Evolutionary conservation across 1,140 invertebrate species (phyloP), one percentile per base, ranked within the genome.

Genomic region (Listronotus oregonensis): DNA sequence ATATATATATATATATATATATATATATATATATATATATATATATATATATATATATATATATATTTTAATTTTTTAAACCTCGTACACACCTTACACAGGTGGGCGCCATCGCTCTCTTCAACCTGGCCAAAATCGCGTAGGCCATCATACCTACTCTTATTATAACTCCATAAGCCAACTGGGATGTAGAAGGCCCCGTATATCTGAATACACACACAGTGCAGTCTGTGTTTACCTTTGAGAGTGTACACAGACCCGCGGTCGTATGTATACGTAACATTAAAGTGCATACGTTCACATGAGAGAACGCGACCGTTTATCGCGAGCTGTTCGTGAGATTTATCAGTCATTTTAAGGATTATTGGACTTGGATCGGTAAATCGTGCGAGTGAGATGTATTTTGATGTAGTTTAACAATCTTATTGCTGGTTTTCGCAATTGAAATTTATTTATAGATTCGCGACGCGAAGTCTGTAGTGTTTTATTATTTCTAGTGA

Each of bases 111-210:
- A 49, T 27, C 21, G 14, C 15, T 49, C 57, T 57, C n/a, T 27
- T 17, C 49, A 51, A 51, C 49, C 49, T 44, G 31, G 55, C 55
- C 55, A 57, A 44, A 49, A 15, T 34, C 40, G 57, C 57, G 57
- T 59, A 59, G 57, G 57, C 57, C 21, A 18, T 49, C 17, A 59
- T 47, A 59, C 57, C 57, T 49, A 59, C 57, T 49, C 57, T 49
- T 47, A 59, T 27, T 57, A 39, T 39, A 57, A 18, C 52, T 51
- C 49, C 14, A 10, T 10, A 32, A 51, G 49, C 49, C 49, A 51
- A 51, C 31, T 51, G 49, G 49, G 49, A 51, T 32, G 7, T 51
- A 51, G 49, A 51, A 51, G 49, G 49, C 34, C 34, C 7, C 34
- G 34, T 51, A 51, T 21, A 51, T 51, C 49, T 31, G 49, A 51